A percentile compares a stretch with the other conserved stretches of the same genome.
These are phyloP conservation scores for Rhegmatorhina hoffmannsi DNA, from an alignment of 2,113 vertebrate species.

Conservation along the genomic window DNA sequence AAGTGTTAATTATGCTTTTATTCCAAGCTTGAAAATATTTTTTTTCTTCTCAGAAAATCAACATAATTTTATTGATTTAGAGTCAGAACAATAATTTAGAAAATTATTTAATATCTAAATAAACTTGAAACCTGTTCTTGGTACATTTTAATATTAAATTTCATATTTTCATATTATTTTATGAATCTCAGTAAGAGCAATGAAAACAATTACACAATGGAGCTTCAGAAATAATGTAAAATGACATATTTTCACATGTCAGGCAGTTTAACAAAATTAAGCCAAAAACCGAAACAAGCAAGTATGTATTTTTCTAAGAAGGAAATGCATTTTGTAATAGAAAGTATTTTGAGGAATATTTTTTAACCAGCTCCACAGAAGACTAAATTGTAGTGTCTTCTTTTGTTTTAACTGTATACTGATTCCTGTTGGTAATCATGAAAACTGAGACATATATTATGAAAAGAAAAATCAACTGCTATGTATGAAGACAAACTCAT, in stretches of 20 bases:
- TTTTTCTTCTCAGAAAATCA: neutral
- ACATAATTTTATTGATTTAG: neutral
- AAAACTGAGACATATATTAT: neutral
- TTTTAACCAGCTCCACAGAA: too few relatives aligned
- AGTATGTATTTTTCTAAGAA: neutral
- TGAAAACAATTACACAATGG: neutral
- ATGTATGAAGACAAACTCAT: neutral
- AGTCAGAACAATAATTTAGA: neutral
- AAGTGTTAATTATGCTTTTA: neutral
- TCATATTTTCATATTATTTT: neutral
- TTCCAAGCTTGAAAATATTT: neutral
- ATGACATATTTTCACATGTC: neutral
- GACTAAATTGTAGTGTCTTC: neutral
- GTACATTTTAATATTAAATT: neutral
- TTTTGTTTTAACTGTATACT: neutral
- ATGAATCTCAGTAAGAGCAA: neutral
- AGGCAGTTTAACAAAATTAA: neutral
- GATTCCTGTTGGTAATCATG: neutral
- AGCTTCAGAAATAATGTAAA: neutral
- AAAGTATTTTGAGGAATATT: neutral
- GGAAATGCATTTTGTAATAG: neutral
- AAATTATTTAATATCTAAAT: neutral
- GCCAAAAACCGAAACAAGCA: neutral
- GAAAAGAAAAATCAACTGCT: neutral
- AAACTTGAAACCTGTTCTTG: neutral